phyloP scores from a whole-genome alignment of 2,888 invertebrate genomes.

The Amphiduros pacificus region DNA sequence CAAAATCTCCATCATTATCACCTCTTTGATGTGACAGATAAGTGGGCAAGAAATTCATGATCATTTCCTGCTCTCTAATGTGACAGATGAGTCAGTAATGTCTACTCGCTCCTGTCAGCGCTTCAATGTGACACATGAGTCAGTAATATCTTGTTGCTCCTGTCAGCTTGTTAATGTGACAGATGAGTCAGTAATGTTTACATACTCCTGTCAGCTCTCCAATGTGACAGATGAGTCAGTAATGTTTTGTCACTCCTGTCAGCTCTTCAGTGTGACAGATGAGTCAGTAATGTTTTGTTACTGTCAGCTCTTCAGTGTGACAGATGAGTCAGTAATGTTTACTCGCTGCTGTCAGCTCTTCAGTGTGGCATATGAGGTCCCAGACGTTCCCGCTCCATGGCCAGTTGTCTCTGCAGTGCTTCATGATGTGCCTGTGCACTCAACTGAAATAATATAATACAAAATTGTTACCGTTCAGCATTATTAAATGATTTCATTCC shows the following conservation, averaged over 20 bases:
- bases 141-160: neutral
- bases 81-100: neutral
- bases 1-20: too few species aligned
- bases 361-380: conserved; percentile 29
- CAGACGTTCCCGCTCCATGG: conserved; percentile 74
- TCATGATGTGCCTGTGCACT: conserved; percentile 72
- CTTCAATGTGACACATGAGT: conserved; percentile 12
- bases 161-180: neutral
- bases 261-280: neutral
- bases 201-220: too few species aligned
- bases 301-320: neutral
- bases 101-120: neutral
- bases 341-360: neutral
- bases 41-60: too few species aligned
- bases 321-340: neutral
- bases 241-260: neutral
- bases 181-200: too few species aligned
- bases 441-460: conserved; percentile 47
- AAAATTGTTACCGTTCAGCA: neutral
- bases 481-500: neutral
- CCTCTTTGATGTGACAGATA: neutral
- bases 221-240: neutral
- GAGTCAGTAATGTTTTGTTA: too few species aligned
- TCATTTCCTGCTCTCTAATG: neutral
- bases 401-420: conserved; percentile 80